phyloP scores from a whole-genome alignment of 2,797 vertebrate genomes.

The Geotrypetes seraphini region DNA sequence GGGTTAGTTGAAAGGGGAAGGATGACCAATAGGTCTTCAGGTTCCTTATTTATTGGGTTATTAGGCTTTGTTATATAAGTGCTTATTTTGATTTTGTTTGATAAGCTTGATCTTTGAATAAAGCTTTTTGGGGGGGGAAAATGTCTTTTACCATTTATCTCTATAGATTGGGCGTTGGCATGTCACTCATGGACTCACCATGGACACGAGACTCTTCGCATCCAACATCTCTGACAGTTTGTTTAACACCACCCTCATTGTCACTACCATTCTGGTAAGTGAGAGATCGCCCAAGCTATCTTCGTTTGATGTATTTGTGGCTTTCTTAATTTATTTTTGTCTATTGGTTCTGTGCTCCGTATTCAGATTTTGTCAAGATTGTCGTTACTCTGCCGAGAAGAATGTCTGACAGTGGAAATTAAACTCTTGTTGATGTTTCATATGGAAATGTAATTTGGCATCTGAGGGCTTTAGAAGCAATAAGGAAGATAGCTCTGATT shows the following conservation, averaged over 20 bases:
- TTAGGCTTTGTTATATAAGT: too few species aligned
- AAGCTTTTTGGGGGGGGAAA: too few species aligned
- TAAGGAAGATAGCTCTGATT: constrained; percentile 10
- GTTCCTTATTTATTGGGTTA: too few species aligned
- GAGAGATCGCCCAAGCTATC: constrained; percentile 28
- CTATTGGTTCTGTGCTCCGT: too few species aligned
- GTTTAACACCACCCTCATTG: constrained; percentile 89
- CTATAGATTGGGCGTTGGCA: constrained; percentile 94
- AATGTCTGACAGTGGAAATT: constrained; percentile 24
- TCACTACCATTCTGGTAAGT: constrained; percentile 97
- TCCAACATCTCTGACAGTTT: constrained; percentile 89
- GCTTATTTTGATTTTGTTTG: too few species aligned
- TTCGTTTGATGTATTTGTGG: too few species aligned
- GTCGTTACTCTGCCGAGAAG: constrained; percentile 19
- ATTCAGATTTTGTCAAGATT: too few species aligned
- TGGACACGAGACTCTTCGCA: constrained; percentile 85
- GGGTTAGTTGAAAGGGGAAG: too few species aligned
- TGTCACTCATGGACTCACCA: constrained; percentile 83
- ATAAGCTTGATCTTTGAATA: too few species aligned
- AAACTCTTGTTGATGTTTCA: constrained; percentile 20
- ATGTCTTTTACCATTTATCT: constrained; percentile 22
- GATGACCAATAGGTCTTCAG: too few species aligned
- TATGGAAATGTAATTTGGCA: constrained; percentile 40
- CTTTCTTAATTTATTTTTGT: too few species aligned
- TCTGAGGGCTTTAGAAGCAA: constrained; percentile 30